Percentiles rank a stretch among this genome's conserved stretches.
Conservation (phyloP, 1,140 invertebrate genomes). For the Rhizoglyphus robini region DNA sequence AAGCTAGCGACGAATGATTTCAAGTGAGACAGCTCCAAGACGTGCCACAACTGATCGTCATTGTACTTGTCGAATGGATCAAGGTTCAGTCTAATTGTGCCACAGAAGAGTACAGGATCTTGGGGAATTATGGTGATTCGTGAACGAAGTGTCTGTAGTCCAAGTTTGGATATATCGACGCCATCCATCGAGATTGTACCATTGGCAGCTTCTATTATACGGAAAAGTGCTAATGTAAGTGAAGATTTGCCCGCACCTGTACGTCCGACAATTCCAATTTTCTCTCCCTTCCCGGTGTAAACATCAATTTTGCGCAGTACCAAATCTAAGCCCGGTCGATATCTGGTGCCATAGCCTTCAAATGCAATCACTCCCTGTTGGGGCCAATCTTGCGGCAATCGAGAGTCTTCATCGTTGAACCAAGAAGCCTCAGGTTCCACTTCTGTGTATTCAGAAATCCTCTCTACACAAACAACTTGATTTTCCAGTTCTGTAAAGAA, state of each 20-base stretch:
- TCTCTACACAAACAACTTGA: constrained; percentile 57
- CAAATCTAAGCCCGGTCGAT: too few species aligned
- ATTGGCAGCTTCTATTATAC: constrained; percentile 50
- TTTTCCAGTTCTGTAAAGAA: constrained; percentile 66
- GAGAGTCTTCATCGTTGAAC: constrained; percentile 8
- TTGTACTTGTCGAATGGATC: constrained; percentile 62
- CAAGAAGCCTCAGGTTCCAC: constrained; percentile 30
- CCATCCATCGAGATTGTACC: constrained; percentile 34
- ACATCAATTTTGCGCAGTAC: too few species aligned
- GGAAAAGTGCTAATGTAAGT: too few species aligned
- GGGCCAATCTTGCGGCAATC: too few species aligned
- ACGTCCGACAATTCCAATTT: too few species aligned
- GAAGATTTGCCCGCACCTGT: too few species aligned
- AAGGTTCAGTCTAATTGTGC: constrained; percentile 63
- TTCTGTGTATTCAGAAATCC: constrained; percentile 47
- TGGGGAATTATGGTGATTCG: constrained; percentile 44
- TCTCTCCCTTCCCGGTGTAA: constrained; percentile 51
- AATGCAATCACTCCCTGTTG: too few species aligned
- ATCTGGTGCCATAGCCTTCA: too few species aligned
- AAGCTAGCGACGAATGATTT: constrained; percentile 50
- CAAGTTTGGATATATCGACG: constrained; percentile 37
- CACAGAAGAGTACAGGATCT: constrained; percentile 67
- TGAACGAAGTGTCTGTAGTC: too few species aligned
- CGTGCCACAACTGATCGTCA: constrained; percentile 54
- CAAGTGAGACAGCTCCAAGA: constrained; percentile 60